These are phyloP conservation scores for Scaptodrosophila latifasciaeformis DNA, from an alignment of 2,888 invertebrate genomes.

Conservation along the genomic window DNA sequence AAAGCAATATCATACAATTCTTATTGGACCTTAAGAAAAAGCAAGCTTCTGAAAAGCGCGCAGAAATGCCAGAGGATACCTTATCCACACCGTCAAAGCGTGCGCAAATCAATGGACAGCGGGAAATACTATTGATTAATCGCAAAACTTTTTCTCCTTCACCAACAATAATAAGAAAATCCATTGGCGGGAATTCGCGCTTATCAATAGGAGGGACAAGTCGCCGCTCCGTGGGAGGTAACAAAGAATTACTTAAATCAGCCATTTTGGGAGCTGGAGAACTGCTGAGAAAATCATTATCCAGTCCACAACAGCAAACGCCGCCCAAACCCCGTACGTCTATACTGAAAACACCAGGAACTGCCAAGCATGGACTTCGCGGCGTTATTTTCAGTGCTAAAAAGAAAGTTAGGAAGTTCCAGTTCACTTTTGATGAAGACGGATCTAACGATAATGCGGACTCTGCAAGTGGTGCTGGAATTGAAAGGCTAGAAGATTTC, in stretches of 20 bases:
- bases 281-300: constrained; percentile 8
- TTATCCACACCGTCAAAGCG: constrained; percentile 13
- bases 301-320: background rate
- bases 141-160: constrained; percentile 50
- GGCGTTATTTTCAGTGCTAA: constrained; percentile 68
- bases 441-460: constrained; percentile 24
- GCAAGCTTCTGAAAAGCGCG: background rate
- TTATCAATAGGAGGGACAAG: background rate
- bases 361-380: constrained; percentile 40
- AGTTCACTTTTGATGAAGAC: constrained; percentile 60
- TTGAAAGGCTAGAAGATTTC: constrained; percentile 39
- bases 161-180: constrained; percentile 39
- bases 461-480: constrained; percentile 13
- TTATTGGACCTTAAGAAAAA: constrained; percentile 45
- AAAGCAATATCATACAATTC: constrained; percentile 56
- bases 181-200: constrained; percentile 24
- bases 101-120: constrained; percentile 7
- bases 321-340: constrained; percentile 62
- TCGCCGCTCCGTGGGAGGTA: constrained; percentile 19
- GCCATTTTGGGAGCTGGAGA: constrained; percentile 39
- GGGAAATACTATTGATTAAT: constrained; percentile 41
- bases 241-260: constrained; percentile 36
- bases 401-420: constrained; percentile 59
- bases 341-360: constrained; percentile 71
- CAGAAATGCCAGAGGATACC: background rate